Evolutionary conservation across 64 coral and sea anemone genomes (phyloP).

Genomic region (Pocillopora verrucosa): DNA sequence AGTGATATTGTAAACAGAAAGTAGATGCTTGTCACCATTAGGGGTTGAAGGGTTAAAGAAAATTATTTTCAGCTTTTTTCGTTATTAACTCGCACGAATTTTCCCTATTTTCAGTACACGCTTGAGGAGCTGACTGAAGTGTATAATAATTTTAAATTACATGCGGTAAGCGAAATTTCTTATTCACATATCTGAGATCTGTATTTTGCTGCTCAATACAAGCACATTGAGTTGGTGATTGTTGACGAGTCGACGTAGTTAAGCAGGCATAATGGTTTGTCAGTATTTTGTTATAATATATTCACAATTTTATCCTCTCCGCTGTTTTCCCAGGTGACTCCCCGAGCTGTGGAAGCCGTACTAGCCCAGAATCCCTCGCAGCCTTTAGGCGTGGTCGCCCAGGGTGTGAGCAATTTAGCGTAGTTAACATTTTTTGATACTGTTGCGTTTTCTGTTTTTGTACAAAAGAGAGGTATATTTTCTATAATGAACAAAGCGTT

Average conservation of each 20-base stretch:
- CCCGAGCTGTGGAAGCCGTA: background rate
- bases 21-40: too few species aligned
- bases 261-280: background rate
- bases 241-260: background rate
- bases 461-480: conserved; percentile 42
- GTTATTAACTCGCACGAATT: background rate
- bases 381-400: conserved; percentile 17
- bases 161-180: background rate
- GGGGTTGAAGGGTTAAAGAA: too few species aligned
- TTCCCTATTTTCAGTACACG: conserved; percentile 35
- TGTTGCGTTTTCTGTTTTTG: conserved; percentile 25
- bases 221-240: too few species aligned
- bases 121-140: conserved; percentile 50
- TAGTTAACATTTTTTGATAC: conserved; percentile 3
- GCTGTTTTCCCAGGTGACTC: background rate
- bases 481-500: conserved; percentile 51
- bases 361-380: conserved; percentile 36
- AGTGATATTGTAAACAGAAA: too few species aligned
- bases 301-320: background rate
- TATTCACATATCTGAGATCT: too few species aligned
- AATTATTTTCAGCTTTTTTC: too few species aligned
- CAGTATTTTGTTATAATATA: background rate
- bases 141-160: conserved; percentile 60
- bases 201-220: too few species aligned
- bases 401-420: conserved; percentile 13